Conservation (phyloP, 2,113 vertebrate genomes). For the Pogonocichla stellata region DNA sequence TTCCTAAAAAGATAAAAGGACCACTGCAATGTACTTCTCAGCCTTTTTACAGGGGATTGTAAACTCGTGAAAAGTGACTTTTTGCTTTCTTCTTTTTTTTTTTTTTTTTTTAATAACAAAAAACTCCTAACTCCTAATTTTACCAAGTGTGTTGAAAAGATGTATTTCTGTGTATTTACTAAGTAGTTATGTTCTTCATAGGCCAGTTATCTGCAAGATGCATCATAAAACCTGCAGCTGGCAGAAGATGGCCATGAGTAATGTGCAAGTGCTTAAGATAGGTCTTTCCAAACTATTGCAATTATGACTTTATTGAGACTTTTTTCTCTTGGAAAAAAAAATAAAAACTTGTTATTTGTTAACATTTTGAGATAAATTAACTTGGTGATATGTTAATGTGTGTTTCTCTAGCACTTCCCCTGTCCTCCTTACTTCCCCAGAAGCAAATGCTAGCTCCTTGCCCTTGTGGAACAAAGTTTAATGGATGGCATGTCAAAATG, state of each 20-base stretch:
- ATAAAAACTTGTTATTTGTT: background rate
- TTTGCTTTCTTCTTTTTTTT: background rate
- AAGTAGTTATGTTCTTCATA: background rate
- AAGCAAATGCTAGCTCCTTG: background rate
- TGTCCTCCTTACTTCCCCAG: background rate
- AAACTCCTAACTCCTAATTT: background rate
- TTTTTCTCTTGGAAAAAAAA: background rate
- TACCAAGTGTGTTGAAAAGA: background rate
- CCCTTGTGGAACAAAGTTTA: background rate
- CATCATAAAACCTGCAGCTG: background rate
- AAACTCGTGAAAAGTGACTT: background rate
- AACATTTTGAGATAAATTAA: background rate
- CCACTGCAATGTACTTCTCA: background rate
- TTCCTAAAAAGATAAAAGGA: conserved; percentile 14
- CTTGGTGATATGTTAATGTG: background rate
- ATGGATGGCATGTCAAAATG: background rate
- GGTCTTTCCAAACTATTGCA: background rate
- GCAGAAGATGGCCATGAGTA: background rate
- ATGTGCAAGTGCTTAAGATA: background rate
- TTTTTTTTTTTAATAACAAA: background rate
- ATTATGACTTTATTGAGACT: background rate
- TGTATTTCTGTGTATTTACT: background rate
- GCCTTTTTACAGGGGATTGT: background rate
- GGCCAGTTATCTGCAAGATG: background rate
- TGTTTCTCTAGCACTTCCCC: background rate